Conservation (phyloP, 2,888 invertebrate genomes). For the Melanargia galathea region DNA sequence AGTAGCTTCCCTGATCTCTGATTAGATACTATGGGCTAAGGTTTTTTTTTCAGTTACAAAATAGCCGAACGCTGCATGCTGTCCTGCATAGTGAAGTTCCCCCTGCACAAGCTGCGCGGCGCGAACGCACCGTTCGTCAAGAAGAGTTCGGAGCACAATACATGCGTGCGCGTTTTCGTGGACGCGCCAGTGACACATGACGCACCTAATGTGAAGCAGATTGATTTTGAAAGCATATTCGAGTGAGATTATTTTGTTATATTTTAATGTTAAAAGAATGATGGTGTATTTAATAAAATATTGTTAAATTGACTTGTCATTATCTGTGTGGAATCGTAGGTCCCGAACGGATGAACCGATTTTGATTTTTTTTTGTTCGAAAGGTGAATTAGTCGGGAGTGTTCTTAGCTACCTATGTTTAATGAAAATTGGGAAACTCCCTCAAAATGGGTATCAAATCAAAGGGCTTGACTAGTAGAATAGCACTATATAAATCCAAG, state of each 20-base stretch:
- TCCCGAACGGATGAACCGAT: too few species aligned
- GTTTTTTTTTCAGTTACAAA: conserved; percentile 59
- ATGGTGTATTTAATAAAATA: neutral
- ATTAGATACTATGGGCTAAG: neutral
- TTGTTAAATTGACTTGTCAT: neutral
- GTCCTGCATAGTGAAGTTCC: conserved; percentile 63
- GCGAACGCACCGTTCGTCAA: conserved; percentile 60
- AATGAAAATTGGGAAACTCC: too few species aligned
- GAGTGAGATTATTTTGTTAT: conserved; percentile 44
- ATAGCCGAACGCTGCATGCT: conserved; percentile 72
- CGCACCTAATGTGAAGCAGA: conserved; percentile 44
- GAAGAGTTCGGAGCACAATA: conserved; percentile 55
- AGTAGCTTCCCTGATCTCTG: too few species aligned
- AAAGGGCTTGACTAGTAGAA: too few species aligned
- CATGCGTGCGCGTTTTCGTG: conserved; percentile 63
- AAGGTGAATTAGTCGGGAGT: too few species aligned
- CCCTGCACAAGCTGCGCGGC: conserved; percentile 64
- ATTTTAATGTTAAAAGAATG: neutral
- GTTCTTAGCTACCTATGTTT: too few species aligned
- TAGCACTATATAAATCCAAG: too few species aligned
- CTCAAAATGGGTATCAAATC: too few species aligned
- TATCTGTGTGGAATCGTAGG: too few species aligned
- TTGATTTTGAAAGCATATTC: conserved; percentile 54
- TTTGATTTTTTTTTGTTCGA: too few species aligned
- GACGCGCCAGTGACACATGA: conserved; percentile 47